A percentile compares a stretch with the other conserved stretches of the same genome.
These are phyloP conservation scores for Capra hircus DNA, from an alignment of 2,113 vertebrate species.

Conservation along the genomic window DNA sequence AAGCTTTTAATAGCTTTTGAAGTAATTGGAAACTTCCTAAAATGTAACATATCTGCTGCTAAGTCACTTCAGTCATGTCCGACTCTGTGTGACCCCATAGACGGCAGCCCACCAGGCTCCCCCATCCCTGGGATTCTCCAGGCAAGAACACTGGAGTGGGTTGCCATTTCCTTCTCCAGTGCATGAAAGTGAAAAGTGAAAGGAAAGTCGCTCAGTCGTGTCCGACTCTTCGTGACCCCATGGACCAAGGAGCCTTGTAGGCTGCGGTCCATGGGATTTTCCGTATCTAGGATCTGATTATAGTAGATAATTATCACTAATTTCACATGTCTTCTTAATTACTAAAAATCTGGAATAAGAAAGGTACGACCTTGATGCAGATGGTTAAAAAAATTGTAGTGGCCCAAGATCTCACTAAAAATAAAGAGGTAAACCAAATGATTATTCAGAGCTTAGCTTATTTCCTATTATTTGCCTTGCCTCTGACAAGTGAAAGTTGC, in stretches of 20 bases:
- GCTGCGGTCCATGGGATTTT: no score
- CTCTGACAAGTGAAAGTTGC: background rate
- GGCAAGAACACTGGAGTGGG: no score
- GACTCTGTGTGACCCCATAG: no score
- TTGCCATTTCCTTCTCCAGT: no score
- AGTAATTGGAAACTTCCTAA: conserved; percentile 3
- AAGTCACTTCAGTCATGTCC: no score
- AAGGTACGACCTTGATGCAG: background rate
- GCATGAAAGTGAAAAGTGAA: no score
- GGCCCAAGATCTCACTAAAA: background rate
- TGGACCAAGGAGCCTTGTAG: no score
- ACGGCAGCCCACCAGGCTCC: no score
- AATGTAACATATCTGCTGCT: background rate
- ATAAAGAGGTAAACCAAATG: background rate
- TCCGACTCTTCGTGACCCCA: no score
- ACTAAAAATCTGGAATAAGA: conserved; percentile 21
- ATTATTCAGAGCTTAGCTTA: background rate
- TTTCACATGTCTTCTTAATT: conserved; percentile 41
- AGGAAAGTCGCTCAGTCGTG: no score
- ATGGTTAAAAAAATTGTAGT: background rate
- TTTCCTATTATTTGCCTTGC: background rate
- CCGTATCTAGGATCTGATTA: background rate
- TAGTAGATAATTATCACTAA: background rate
- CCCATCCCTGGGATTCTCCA: no score
- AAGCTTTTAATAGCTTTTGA: background rate